phyloP scores from a whole-genome alignment of 2,113 vertebrate species.

The Chionodraco myersi region DNA sequence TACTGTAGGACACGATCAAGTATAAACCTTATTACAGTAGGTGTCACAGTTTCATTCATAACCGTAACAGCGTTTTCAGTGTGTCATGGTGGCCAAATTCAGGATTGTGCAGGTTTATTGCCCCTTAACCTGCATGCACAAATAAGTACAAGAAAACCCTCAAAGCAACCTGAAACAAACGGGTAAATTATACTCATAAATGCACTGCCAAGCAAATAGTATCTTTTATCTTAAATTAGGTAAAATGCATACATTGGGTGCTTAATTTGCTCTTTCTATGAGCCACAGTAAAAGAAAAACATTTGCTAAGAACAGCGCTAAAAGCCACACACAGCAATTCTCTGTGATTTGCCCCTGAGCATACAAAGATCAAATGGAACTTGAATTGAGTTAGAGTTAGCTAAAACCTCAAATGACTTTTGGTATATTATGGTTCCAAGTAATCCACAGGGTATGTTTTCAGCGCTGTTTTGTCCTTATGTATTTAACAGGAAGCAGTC shows the following conservation, averaged over 20 bases:
- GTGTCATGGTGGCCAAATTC: background rate
- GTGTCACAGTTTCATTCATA: constrained; percentile 8
- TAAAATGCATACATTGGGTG: background rate
- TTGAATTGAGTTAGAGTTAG: background rate
- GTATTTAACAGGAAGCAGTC: constrained; percentile 88
- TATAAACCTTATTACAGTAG: background rate
- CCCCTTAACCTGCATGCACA: background rate
- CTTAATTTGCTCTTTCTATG: background rate
- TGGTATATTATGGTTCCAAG: background rate
- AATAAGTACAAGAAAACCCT: background rate
- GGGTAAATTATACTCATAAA: background rate
- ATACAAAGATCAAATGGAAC: background rate
- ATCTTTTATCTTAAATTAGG: background rate
- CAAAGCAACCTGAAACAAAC: background rate
- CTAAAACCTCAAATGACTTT: background rate
- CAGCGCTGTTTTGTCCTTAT: constrained; percentile 27
- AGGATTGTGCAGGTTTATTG: background rate
- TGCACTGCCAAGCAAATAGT: background rate
- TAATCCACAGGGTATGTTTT: constrained; percentile 1
- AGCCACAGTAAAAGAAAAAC: background rate
- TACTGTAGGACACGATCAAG: background rate
- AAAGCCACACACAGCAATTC: background rate
- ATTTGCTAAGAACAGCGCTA: background rate
- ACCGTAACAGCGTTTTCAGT: background rate
- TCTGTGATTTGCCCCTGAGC: background rate